These are phyloP conservation scores for Stictonetta naevosa DNA, from an alignment of 2,113 vertebrate genomes.

Conservation along the genomic window DNA sequence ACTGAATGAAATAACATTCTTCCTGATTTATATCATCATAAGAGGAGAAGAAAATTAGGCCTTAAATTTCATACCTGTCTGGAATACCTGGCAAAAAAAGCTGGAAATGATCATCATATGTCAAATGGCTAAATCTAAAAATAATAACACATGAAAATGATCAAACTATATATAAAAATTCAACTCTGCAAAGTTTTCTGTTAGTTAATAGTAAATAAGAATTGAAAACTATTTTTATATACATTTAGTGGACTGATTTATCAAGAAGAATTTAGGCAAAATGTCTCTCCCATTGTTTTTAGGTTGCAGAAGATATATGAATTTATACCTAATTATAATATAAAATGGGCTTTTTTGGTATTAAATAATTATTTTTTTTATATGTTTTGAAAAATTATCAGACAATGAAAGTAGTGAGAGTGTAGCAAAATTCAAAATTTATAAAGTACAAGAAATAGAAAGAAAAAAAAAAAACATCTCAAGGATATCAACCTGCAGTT, in stretches of 20 bases:
- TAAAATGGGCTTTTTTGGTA: neutral
- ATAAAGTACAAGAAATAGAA: slow-evolving; percentile 8
- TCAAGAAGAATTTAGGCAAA: neutral
- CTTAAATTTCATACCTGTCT: slow-evolving; percentile 46
- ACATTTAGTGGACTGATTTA: neutral
- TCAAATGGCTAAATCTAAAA: neutral
- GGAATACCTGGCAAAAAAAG: neutral
- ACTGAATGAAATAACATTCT: neutral
- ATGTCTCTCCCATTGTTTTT: neutral
- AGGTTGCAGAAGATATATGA: neutral
- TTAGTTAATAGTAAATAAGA: neutral
- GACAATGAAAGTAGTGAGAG: neutral
- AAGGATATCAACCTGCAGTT: neutral
- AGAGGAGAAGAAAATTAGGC: neutral
- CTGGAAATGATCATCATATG: neutral
- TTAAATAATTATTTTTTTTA: neutral
- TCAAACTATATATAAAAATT: neutral
- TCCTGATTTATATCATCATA: neutral
- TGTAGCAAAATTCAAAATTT: neutral
- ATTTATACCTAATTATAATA: neutral
- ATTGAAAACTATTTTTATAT: neutral
- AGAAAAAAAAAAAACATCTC: slow-evolving; percentile 16
- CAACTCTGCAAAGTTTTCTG: neutral
- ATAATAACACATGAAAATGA: neutral
- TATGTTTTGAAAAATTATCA: neutral